Base-by-base conservation (phyloP, 2,888 invertebrate genomes). In the Tetragonisca angustula region DNA sequence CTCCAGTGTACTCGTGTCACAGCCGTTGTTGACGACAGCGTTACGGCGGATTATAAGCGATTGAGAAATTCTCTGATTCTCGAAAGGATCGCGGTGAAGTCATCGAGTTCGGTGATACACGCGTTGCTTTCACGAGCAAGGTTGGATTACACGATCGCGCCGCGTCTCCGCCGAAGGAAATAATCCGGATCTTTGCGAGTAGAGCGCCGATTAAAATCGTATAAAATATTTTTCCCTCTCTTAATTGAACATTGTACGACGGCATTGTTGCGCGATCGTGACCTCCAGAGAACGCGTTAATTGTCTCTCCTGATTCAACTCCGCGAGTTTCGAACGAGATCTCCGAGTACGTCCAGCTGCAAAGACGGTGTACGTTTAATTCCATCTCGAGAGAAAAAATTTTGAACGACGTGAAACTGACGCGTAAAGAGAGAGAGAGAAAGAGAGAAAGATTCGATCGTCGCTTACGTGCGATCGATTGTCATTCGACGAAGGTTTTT, bases 101-200 rank as follows among this genome's bases (percentile, higher is more conserved):
- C 83, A 74, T 69, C 80, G 75, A 62, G 68, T 75, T 70, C 50
- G 62, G 59, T 52, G 79, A 79, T 52, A 79, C 9, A 9, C 43
- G 0, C 69, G 72, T 59, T 65, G 77, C 87, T 88, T 88, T 88
- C 88, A 88, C 88, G 81, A 79, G 81, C 74, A 59, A 72, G 49
- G 3, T 65, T 32, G 32, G 80, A 78, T 88, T 85, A 77, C 88
- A 80, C 85, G 88, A 87, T 81, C 84, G 76, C 49, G 43, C 32
- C 72, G 62, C 65, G 70, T 80, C 62, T 52, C 62, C 32, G 15
- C 36, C 64, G 24, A 56, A 56, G 68, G 54, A 70, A 82, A 75
- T 75, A 70, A 76, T 76, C 59, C 82, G 54, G 36, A 27, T 59
- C 70, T 68, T 36, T 67, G 72, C 36, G 19, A 64, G 59, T 19